phyloP scores from a whole-genome alignment of 2,113 vertebrate species.

The Motacilla tschutschensis region DNA sequence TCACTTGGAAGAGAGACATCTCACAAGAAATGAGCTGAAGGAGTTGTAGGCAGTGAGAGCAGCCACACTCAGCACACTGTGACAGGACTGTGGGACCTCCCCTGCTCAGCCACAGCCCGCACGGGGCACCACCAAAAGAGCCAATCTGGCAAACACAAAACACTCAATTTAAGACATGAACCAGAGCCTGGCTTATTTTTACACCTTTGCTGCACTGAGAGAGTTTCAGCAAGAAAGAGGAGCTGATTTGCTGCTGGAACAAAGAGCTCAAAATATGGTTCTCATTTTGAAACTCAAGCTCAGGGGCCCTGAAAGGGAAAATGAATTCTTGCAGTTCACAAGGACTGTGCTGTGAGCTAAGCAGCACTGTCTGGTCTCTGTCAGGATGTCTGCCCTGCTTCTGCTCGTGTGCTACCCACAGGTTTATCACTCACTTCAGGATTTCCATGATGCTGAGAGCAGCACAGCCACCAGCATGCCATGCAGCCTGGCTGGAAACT shows the following conservation, averaged over 20 bases:
- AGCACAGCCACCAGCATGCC: background rate
- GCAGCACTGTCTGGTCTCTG: background rate
- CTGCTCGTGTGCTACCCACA: rapidly evolving
- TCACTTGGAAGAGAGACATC: background rate
- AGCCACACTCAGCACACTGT: background rate
- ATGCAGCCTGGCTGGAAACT: background rate
- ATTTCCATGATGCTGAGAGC: background rate
- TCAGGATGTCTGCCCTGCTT: background rate
- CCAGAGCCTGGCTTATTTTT: background rate
- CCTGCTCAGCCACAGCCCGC: background rate
- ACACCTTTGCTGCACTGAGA: background rate
- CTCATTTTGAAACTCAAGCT: background rate
- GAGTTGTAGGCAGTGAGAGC: background rate
- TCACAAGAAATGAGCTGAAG: background rate
- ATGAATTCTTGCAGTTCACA: background rate
- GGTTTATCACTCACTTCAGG: background rate
- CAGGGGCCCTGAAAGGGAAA: constrained; percentile 18
- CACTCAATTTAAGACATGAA: background rate
- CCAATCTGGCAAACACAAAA: background rate
- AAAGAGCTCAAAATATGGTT: background rate
- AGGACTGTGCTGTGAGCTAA: background rate
- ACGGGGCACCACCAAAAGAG: background rate
- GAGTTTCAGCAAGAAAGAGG: background rate
- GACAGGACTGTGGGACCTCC: background rate
- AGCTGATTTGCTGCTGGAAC: background rate